A percentile compares a stretch with the other conserved stretches of the same genome.
Conservation (phyloP, 2,113 vertebrate species). For the Colinus virginianus region DNA sequence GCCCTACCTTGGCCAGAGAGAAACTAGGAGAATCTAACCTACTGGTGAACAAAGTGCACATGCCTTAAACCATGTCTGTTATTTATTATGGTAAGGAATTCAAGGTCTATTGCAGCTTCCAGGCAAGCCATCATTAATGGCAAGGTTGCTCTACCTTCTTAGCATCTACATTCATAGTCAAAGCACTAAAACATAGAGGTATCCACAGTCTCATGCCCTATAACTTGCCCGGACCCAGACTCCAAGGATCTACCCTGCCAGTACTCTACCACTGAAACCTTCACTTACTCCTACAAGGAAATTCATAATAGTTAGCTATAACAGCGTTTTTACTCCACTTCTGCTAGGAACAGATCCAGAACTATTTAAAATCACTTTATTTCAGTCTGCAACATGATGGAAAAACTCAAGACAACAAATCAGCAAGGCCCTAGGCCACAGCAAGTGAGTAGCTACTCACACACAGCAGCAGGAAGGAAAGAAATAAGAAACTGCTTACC, state of each 20-base stretch:
- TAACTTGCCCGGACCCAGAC: neutral
- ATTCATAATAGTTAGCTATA: neutral
- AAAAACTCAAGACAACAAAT: too few species aligned
- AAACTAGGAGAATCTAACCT: neutral
- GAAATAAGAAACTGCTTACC: too few species aligned
- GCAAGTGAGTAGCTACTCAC: too few species aligned
- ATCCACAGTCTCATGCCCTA: neutral
- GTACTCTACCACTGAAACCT: neutral
- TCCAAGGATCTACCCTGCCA: neutral
- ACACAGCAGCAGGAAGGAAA: too few species aligned
- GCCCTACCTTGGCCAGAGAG: neutral
- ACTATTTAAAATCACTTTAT: neutral
- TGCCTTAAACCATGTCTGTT: neutral
- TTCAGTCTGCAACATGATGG: neutral
- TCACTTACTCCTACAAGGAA: neutral
- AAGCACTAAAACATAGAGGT: neutral
- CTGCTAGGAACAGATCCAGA: neutral
- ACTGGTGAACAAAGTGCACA: neutral
- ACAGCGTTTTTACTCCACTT: neutral
- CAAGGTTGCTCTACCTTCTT: neutral
- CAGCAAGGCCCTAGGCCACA: too few species aligned
- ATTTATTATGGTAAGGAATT: neutral
- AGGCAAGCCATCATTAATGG: fast-evolving
- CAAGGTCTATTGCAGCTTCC: neutral
- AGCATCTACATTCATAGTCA: fast-evolving